Conservation (phyloP, 2,113 vertebrate species). For the Gobiocypris rarus region DNA sequence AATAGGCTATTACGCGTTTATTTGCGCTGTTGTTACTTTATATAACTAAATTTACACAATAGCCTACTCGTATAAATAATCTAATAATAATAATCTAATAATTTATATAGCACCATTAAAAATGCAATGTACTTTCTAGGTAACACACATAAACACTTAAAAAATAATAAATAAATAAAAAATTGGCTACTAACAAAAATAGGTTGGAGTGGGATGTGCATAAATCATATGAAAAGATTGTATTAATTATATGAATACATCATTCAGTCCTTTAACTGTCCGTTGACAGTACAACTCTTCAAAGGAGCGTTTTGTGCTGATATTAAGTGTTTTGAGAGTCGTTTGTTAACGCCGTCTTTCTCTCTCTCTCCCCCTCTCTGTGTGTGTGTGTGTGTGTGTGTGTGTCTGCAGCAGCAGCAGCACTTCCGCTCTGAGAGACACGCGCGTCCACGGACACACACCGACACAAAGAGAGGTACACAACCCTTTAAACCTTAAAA, state of each 20-base stretch:
- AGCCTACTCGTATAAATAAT: too few relatives aligned
- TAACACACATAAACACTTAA: too few relatives aligned
- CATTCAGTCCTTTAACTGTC: not conserved
- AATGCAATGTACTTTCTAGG: too few relatives aligned
- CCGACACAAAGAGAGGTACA: constrained; percentile 84
- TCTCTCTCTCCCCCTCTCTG: not conserved
- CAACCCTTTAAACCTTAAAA: constrained; percentile 24
- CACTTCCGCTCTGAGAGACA: constrained; percentile 88
- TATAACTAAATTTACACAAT: too few relatives aligned
- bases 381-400: not conserved
- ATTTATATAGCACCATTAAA: too few relatives aligned
- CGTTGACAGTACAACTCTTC: not conserved
- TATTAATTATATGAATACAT: not conserved
- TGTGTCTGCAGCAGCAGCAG: constrained; percentile 75
- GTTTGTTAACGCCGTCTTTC: not conserved
- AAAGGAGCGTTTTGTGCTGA: not conserved
- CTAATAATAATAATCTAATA: too few relatives aligned
- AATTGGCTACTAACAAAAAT: not conserved
- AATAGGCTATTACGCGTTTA: too few relatives aligned
- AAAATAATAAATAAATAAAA: not conserved
- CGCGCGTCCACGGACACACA: constrained; percentile 81
- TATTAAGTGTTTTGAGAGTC: not conserved
- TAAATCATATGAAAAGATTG: not conserved
- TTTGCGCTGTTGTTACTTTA: too few relatives aligned
- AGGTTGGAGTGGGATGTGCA: not conserved